Percentiles rank a stretch among this genome's conserved stretches.
Conservation (phyloP, 2,888 invertebrate genomes). For the Antitype chi region DNA sequence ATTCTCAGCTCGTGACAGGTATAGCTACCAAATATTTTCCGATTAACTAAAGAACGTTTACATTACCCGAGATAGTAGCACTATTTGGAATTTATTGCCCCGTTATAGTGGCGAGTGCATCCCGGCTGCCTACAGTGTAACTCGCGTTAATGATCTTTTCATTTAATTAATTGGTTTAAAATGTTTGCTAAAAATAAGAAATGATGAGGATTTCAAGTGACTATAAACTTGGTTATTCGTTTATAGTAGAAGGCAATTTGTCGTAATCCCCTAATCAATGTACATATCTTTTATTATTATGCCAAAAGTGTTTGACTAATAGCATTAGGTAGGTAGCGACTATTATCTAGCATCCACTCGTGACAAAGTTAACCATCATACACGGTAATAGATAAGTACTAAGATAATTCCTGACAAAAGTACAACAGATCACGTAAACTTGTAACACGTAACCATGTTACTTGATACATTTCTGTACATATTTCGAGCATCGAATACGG, state of each 20-base stretch:
- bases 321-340: not conserved
- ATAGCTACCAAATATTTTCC: slow-evolving; percentile 79
- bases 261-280: not conserved
- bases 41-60: slow-evolving; percentile 85
- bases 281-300: not conserved
- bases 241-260: not conserved
- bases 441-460: slow-evolving; percentile 49
- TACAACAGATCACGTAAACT: slow-evolving; percentile 49
- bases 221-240: not conserved
- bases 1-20: slow-evolving; percentile 60
- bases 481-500: slow-evolving; percentile 67
- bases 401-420: slow-evolving; percentile 18
- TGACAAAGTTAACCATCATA: not conserved
- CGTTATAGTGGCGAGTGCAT: slow-evolving; percentile 85
- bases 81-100: slow-evolving; percentile 85
- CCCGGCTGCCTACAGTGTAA: slow-evolving; percentile 69
- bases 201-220: not conserved
- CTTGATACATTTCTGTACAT: slow-evolving; percentile 54
- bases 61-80: slow-evolving; percentile 83
- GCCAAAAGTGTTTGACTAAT: not conserved
- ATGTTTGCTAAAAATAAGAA: not conserved
- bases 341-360: not conserved
- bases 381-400: not conserved
- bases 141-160: slow-evolving; percentile 68
- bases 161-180: slow-evolving; percentile 29